phyloP scores from a whole-genome alignment of 2,888 invertebrate genomes.

The Hydroisotoma schaefferi region DNA sequence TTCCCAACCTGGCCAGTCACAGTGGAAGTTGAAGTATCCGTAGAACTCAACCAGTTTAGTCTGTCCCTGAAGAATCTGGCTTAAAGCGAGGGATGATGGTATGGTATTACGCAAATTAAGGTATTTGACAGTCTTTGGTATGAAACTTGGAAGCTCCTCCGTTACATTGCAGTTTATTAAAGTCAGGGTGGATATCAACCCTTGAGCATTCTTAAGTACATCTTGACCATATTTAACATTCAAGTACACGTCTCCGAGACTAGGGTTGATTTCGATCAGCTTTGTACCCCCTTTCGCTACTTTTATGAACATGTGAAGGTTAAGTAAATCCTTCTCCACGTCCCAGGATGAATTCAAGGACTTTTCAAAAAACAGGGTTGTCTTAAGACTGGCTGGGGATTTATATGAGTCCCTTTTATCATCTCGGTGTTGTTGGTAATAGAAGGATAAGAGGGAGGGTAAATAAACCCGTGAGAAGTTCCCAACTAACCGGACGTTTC shows the following conservation, averaged over 20 bases:
- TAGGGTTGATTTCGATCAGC: constrained; percentile 15
- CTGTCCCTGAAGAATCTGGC: background rate
- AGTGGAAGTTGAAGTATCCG: constrained; percentile 19
- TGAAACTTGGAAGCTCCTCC: background rate
- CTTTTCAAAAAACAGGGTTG: constrained; percentile 20
- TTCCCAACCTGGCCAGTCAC: constrained; percentile 24
- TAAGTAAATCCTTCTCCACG: constrained; percentile 19
- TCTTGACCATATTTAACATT: constrained; percentile 20
- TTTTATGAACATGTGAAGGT: constrained; percentile 8
- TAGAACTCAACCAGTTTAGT: constrained; percentile 15
- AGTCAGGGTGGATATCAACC: constrained; percentile 5
- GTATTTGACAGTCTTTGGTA: constrained; percentile 20
- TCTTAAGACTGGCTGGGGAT: constrained; percentile 12
- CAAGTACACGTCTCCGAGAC: constrained; percentile 13
- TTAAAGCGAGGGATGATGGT: constrained; percentile 8
- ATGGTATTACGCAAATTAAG: constrained; percentile 20
- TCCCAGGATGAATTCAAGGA: constrained; percentile 1
- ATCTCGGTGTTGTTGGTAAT: constrained; percentile 16
- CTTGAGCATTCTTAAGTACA: constrained; percentile 7
- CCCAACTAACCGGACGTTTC: constrained; percentile 16
- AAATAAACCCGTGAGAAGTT: constrained; percentile 14
- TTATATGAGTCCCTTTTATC: constrained; percentile 24
- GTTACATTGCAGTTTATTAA: constrained; percentile 24
- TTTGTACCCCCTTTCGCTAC: constrained; percentile 17
- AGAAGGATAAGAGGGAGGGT: constrained; percentile 11